Evolutionary conservation across 2,888 invertebrate genomes (phyloP).

Genomic region (Rosalia funebris): DNA sequence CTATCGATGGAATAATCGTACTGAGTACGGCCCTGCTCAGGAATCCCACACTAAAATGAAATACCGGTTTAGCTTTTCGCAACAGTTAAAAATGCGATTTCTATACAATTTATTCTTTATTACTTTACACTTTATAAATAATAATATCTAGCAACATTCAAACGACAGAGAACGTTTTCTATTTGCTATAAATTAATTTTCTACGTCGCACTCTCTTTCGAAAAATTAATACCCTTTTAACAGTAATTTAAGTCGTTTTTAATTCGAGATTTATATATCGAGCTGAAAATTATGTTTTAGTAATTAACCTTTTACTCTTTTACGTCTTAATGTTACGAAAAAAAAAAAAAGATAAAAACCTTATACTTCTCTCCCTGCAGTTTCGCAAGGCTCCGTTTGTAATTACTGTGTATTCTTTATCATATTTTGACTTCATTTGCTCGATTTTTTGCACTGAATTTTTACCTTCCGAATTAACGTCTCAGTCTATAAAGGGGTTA

Average conservation of each 20-base stretch:
- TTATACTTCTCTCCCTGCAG: conserved; percentile 33
- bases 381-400: conserved; percentile 40
- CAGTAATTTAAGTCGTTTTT: conserved; percentile 58
- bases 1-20: too few relatives aligned
- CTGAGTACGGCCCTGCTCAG: conserved; percentile 27
- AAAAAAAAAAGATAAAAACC: conserved; percentile 35
- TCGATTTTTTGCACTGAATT: conserved; percentile 41
- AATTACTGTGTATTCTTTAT: conserved; percentile 62
- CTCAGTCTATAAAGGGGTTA: conserved; percentile 26
- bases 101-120: conserved; percentile 27
- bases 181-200: conserved; percentile 3
- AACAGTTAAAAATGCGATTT: conserved; percentile 30
- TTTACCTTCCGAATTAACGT: conserved; percentile 37
- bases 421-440: conserved; percentile 53
- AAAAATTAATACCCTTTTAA: conserved; percentile 42
- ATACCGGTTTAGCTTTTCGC: conserved; percentile 31
- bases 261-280: conserved; percentile 54
- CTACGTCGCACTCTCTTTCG: conserved; percentile 23
- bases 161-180: conserved; percentile 3
- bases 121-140: conserved; percentile 11
- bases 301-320: conserved; percentile 46
- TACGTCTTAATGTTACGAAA: conserved; percentile 34
- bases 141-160: neutral
- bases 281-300: conserved; percentile 48
- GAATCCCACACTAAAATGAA: conserved; percentile 31